A percentile compares a stretch with the other conserved stretches of the same genome.
Conservation (phyloP, 2,113 vertebrate genomes). For the Centropus bengalensis region DNA sequence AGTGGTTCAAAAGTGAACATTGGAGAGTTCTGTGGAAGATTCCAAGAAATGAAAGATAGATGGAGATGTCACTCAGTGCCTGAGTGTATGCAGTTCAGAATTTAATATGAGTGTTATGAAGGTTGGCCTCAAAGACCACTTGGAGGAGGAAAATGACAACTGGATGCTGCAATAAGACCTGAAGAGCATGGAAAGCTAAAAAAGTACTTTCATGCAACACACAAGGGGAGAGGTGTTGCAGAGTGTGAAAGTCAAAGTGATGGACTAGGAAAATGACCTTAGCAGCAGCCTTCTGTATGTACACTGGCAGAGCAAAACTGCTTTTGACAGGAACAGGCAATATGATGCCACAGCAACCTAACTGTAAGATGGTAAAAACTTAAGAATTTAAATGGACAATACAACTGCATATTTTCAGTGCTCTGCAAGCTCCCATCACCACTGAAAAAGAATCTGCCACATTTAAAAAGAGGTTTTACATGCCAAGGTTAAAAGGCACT, state of each 20-base stretch:
- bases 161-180: not conserved
- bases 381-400: conserved; percentile 7
- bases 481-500: not conserved
- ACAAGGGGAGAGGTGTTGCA: not conserved
- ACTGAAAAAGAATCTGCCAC: not conserved
- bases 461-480: not conserved
- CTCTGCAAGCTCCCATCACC: not conserved
- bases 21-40: not conserved
- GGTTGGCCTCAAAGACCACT: not conserved
- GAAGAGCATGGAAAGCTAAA: not conserved
- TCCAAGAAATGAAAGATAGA: not conserved
- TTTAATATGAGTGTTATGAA: not conserved
- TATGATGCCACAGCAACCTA: not conserved
- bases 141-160: not conserved
- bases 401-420: not conserved
- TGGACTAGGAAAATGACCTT: conserved; percentile 5
- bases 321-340: conserved; percentile 16
- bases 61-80: not conserved
- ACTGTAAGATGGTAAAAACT: not conserved
- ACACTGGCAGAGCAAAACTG: not conserved
- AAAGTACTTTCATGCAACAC: not conserved
- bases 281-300: not conserved
- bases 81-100: not conserved
- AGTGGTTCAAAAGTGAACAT: not conserved
- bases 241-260: conserved; percentile 27